Conservation (phyloP, 2,797 vertebrate species). For the Pseudotriccus pelzelni region DNA sequence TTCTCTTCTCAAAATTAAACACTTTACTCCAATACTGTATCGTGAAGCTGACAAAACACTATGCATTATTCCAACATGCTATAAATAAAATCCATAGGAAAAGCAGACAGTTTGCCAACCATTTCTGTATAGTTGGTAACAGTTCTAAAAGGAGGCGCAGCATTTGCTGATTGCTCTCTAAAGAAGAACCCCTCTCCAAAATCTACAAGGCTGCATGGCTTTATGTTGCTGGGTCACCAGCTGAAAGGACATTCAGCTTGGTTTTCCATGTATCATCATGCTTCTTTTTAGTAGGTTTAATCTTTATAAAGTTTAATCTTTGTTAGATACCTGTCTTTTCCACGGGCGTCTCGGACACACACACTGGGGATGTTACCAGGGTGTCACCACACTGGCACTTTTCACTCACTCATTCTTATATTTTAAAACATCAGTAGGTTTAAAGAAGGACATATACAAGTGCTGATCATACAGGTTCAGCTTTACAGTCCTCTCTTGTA, state of each 20-base stretch:
- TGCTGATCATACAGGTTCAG: neutral
- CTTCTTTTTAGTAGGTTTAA: neutral
- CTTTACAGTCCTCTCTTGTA: neutral
- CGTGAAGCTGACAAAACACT: neutral
- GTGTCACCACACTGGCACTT: neutral
- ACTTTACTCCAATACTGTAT: neutral
- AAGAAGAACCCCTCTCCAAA: neutral
- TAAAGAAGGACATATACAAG: neutral
- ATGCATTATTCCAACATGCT: neutral
- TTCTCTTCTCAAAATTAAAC: neutral
- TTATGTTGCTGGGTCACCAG: neutral
- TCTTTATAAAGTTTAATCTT: neutral
- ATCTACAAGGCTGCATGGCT: neutral
- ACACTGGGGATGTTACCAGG: neutral
- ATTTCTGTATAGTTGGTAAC: neutral
- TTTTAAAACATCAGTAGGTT: neutral
- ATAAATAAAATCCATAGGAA: neutral
- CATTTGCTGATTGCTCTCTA: neutral
- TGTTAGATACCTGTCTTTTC: neutral
- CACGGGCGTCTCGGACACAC: neutral
- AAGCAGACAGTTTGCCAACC: neutral
- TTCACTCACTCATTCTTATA: neutral
- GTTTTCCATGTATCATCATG: neutral
- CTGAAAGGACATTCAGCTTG: neutral
- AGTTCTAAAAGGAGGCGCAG: neutral